Conservation (phyloP, 2,113 vertebrate species). For the Peucedramus taeniatus region DNA sequence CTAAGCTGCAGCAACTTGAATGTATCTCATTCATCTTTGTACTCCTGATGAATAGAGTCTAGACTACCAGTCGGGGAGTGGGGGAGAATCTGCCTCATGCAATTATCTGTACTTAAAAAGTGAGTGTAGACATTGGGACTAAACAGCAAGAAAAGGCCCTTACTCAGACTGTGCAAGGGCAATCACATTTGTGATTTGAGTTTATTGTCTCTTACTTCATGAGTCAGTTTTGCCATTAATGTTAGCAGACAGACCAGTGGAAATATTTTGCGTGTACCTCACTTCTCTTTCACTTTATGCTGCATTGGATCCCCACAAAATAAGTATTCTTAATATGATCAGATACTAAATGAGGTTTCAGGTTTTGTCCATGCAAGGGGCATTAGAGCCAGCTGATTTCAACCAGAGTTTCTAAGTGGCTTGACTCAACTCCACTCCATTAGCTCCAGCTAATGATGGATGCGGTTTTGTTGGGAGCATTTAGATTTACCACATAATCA, state of each 20-base stretch:
- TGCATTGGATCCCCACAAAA: not conserved
- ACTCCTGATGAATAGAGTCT: conserved; percentile 19
- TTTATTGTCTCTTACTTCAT: not conserved
- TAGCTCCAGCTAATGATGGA: not conserved
- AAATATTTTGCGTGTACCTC: not conserved
- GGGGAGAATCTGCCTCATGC: not conserved
- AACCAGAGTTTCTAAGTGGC: not conserved
- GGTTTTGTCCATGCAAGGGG: not conserved
- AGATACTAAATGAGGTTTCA: not conserved
- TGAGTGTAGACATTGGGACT: not conserved
- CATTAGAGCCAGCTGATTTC: not conserved
- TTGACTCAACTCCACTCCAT: not conserved
- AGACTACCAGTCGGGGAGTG: not conserved
- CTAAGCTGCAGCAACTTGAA: not conserved
- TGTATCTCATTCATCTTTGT: not conserved
- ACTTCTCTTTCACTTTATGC: not conserved
- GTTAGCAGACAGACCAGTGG: not conserved
- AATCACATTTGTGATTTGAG: not conserved
- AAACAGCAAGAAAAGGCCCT: not conserved
- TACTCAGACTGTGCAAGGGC: not conserved
- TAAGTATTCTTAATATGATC: not conserved
- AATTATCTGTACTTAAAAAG: conserved; percentile 11
- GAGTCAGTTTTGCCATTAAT: not conserved
- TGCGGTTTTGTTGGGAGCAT: not conserved
- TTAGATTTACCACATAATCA: not conserved